phyloP scores from a whole-genome alignment of 2,888 invertebrate genomes.

The Nebria salina region DNA sequence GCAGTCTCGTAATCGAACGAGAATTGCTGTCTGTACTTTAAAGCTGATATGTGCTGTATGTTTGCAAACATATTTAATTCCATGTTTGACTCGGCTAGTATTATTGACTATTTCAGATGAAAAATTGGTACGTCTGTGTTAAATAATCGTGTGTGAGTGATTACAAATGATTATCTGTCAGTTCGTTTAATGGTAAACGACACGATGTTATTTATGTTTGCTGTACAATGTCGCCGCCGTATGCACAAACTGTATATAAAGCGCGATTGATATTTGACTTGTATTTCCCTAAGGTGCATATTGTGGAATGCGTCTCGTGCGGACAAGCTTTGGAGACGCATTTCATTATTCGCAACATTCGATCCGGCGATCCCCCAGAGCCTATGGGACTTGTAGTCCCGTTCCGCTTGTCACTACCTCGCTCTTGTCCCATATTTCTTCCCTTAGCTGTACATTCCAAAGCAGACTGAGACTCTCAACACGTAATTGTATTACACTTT shows the following conservation, averaged over 20 bases:
- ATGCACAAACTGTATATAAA: background rate
- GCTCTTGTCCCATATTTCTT: background rate
- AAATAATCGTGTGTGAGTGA: background rate
- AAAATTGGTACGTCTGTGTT: too few relatives aligned
- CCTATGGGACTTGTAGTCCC: background rate
- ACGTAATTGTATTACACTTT: slow-evolving; percentile 11
- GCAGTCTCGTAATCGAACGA: background rate
- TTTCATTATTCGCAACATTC: slow-evolving; percentile 7
- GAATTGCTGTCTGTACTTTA: background rate
- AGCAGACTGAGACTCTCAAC: slow-evolving; percentile 6
- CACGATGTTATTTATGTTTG: background rate
- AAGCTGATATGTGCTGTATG: background rate
- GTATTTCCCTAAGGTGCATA: slow-evolving; percentile 30
- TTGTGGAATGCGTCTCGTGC: background rate
- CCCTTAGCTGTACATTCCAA: background rate
- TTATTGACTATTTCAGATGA: too few relatives aligned
- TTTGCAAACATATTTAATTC: background rate
- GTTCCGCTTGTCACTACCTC: background rate
- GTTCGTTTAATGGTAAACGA: background rate
- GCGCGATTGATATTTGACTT: slow-evolving; percentile 40
- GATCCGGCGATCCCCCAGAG: background rate
- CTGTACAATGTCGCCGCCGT: background rate
- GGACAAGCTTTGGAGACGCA: slow-evolving; percentile 18
- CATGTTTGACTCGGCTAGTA: too few relatives aligned
- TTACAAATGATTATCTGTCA: background rate